Base-by-base conservation (phyloP, 2,797 vertebrate species). In the Nannoperca australis region DNA sequence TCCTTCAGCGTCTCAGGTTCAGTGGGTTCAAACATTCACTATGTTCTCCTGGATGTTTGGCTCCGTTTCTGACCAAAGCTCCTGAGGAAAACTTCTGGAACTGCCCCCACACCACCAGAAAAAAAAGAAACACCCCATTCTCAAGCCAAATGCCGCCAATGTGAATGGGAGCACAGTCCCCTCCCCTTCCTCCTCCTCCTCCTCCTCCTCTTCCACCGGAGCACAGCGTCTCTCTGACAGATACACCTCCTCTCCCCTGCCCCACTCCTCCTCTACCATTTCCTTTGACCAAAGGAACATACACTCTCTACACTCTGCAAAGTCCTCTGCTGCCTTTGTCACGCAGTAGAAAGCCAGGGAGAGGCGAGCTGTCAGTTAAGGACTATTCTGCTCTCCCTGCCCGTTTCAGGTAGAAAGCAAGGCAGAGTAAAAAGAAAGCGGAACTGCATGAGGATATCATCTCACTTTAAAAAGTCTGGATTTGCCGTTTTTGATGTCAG, bases 121-220 rank as follows among this genome's bases (percentile, higher is more conserved):
- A 59, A 65, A 82, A 82, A 83, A 83, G 64, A 73, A 50, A 56
- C 73, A 12, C 67, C 86, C 84, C 78, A 81, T 76, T 91, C 82
- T 85, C 70, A 78, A 73, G 89, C 83, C 88, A 80, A 92, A 88
- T 83, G 77, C 83, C 74, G 69, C 87, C 90, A 85, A 47, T 66
- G 84, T 91, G 91, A 91, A 93, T 89, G 87, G 83, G 82, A 83
- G 73, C 76, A 54, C 70, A 89, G 79, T 75, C 87, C 81, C 92
- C 91, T 91, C 91, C 90, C 84, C 81, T 88, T 85, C 71, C 76
- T 27, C 24, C 24, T 27, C 24, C 24, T 27, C 24, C 24, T 27
- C 24, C 24, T 27, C 24, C 24, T 27, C 24, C 24, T 27, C 24
- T 2, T 27, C 45, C 51, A 44, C 56, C 76, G 54, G 53, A 69